phyloP scores from a whole-genome alignment of 2,797 vertebrate species.

The Anguilla marmorata region DNA sequence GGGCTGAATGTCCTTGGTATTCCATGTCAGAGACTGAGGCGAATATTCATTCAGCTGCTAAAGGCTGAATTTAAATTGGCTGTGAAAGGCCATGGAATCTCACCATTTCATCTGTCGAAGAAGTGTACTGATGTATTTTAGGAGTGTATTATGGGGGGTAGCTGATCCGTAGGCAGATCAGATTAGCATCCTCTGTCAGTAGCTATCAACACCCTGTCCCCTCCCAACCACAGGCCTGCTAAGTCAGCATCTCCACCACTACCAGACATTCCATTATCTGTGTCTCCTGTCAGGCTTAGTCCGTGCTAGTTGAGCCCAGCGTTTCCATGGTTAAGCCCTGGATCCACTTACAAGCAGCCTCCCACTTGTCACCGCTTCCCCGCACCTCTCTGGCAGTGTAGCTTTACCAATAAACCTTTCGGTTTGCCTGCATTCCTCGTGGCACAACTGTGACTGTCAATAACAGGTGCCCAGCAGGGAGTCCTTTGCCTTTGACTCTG shows the following conservation, averaged over 20 bases:
- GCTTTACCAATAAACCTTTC: constrained; percentile 4
- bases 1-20: constrained; percentile 1
- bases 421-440: not conserved
- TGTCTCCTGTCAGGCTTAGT: not conserved
- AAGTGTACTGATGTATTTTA: not conserved
- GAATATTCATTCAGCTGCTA: not conserved
- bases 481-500: not conserved
- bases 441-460: not conserved
- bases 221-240: not conserved
- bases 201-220: not conserved
- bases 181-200: not conserved
- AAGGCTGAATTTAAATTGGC: not conserved
- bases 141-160: not conserved
- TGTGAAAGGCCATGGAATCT: not conserved
- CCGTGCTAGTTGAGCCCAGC: not conserved
- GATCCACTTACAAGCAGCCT: not conserved
- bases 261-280: not conserved
- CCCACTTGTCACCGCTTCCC: not conserved
- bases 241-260: not conserved
- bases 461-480: not conserved
- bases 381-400: not conserved
- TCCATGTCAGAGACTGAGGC: not conserved
- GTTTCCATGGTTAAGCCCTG: constrained; percentile 5
- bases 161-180: not conserved
- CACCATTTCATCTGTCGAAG: not conserved